Conservation (phyloP, 2,888 invertebrate species). For the Protonemura montana region DNA sequence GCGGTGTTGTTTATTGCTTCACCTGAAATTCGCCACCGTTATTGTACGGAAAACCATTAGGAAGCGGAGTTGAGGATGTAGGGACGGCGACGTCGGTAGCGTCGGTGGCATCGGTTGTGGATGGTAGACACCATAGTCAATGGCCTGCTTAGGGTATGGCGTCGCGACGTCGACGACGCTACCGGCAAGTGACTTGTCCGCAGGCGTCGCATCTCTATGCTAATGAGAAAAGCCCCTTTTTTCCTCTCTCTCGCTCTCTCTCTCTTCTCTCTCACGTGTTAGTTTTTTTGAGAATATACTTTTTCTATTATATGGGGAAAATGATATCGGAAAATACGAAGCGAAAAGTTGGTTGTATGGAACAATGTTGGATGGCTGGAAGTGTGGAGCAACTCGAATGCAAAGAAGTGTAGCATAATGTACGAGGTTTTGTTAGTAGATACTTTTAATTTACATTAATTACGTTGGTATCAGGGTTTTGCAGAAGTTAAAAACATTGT, state of each 20-base stretch:
- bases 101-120: neutral
- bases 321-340: neutral
- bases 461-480: neutral
- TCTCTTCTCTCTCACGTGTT: neutral
- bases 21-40: neutral
- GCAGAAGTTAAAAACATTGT: neutral
- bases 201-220: slow-evolving; percentile 43
- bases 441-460: slow-evolving; percentile 12
- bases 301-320: neutral
- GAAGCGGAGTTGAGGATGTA: neutral
- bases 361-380: neutral
- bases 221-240: slow-evolving; percentile 32
- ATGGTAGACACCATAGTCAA: neutral
- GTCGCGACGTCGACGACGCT: neutral
- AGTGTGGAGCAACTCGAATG: neutral
- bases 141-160: neutral
- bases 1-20: neutral
- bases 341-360: neutral
- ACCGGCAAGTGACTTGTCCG: slow-evolving; percentile 20
- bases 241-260: no score
- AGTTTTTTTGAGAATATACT: neutral
- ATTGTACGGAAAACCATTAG: neutral
- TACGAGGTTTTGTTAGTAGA: neutral
- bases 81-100: neutral
- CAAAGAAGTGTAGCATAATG: neutral